A percentile compares a stretch with the other conserved stretches of the same genome.
These are phyloP conservation scores for Anseranas semipalmata DNA, from an alignment of 2,113 vertebrate species.

Conservation along the genomic window DNA sequence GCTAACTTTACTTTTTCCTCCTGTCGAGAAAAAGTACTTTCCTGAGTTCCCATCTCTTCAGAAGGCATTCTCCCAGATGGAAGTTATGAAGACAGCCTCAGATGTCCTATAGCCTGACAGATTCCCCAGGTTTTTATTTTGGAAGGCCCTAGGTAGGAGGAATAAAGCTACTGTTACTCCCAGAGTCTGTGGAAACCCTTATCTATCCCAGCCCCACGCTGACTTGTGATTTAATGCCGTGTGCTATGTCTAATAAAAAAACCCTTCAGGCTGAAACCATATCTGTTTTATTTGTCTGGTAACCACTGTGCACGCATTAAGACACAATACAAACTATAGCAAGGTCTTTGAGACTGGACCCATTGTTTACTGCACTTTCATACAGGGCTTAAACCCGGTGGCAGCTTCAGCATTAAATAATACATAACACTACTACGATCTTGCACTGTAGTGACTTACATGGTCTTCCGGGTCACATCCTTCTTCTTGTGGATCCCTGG, in stretches of 20 bases:
- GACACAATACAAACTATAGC: background rate
- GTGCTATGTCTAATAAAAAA: background rate
- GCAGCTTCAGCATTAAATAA: background rate
- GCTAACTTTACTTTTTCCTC: background rate
- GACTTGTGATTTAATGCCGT: background rate
- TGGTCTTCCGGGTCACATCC: background rate
- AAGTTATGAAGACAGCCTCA: background rate
- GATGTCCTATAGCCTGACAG: background rate
- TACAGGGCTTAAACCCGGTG: background rate
- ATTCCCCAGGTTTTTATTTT: background rate
- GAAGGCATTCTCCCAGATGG: background rate
- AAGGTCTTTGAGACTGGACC: background rate
- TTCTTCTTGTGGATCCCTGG: background rate
- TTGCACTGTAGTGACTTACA: background rate
- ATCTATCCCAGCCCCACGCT: background rate
- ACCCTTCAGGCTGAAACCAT: background rate
- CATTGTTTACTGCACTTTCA: background rate
- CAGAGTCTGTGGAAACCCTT: background rate
- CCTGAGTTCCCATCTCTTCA: background rate
- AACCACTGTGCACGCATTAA: background rate
- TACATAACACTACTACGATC: background rate
- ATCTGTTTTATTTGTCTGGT: slow-evolving; percentile 6
- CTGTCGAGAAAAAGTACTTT: background rate
- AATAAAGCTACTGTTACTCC: background rate
- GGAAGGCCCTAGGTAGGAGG: background rate